Base-by-base conservation (phyloP, 2,113 vertebrate species). In the Pipra filicauda region DNA sequence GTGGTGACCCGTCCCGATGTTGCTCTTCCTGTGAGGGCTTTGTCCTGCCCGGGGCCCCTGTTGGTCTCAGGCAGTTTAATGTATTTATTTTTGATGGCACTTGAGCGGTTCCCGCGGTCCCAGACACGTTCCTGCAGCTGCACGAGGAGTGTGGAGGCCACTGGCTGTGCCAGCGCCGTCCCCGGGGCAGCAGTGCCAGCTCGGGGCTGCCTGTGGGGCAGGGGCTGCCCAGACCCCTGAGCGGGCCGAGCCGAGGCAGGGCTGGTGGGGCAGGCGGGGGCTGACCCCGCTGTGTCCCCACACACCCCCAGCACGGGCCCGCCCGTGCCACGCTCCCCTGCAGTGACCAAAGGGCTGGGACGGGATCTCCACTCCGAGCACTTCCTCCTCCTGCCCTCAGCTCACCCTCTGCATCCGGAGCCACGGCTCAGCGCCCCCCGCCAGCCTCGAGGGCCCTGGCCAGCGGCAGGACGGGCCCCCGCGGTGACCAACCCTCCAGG, bases 41-140 rank as follows among this genome's bases (percentile, higher is more conserved):
- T 73, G 44, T 37, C 57, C 49, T 59, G 4, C 77, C 48, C 3
- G 0, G 31, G 54, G 59, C 66, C 58, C 88, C 75, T 41, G 31
- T 65, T 84, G 86, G 71, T 66, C 73, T 67, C 88, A 67, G 92
- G 82, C 92, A 58, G 67, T 88, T 75, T 82, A 17, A 71, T 69
- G 78, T 97, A 96, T 97, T 97, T 97, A 96, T 97, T 97, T 81
- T 31, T 66, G 39, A 96, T 88, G 95, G 95, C 97, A 94, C 95
- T 95, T 89, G 89, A 87, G 85, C 28, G 1, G 77, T 65, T 44
- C 74, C 28, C 3, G 0, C 35, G 28, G 62, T 41, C 73, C 72
- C 52, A 27, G 44, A 10, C 15, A 11, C 0, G 26, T 51, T 77
- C 37, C 70, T 77, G 87, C 75, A 39, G 81, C 88, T 76, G 81